Percentiles rank a stretch among this genome's conserved stretches.
Evolutionary conservation across 1,140 invertebrate species (phyloP).

Genomic region (Drosophila quadrilineata): DNA sequence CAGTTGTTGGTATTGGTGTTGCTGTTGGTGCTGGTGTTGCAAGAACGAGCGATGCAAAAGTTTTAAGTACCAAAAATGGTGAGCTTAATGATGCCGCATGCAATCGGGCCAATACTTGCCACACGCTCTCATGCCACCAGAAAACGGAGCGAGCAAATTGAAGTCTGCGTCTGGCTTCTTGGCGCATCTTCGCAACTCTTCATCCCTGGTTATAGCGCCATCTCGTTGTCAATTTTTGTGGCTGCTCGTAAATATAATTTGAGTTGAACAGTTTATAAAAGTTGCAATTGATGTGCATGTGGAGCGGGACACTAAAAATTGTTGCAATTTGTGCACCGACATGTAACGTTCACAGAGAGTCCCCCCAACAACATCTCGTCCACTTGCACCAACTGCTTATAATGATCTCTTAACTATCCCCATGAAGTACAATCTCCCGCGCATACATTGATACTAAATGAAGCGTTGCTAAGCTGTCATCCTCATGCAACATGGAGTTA

Average conservation of each 20-base stretch:
- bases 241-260: slow-evolving; percentile 73
- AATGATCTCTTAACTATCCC: slow-evolving; percentile 3
- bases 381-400: not conserved
- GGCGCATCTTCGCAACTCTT: slow-evolving; percentile 62
- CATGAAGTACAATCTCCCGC: not conserved
- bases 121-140: slow-evolving; percentile 6
- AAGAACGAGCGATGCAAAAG: slow-evolving; percentile 46
- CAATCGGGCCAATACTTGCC: slow-evolving; percentile 61
- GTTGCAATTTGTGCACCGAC: slow-evolving; percentile 25
- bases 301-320: slow-evolving; percentile 16
- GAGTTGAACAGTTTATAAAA: slow-evolving; percentile 69
- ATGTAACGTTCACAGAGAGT: too few relatives aligned
- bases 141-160: slow-evolving; percentile 48
- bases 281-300: slow-evolving; percentile 55
- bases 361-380: too few relatives aligned
- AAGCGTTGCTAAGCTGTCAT: not conserved
- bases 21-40: slow-evolving; percentile 16
- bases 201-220: not conserved
- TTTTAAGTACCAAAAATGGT: slow-evolving; percentile 75
- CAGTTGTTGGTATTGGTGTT: slow-evolving; percentile 13
- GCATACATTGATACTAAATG: not conserved
- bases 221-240: slow-evolving; percentile 50
- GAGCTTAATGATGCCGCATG: slow-evolving; percentile 69
- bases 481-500: slow-evolving; percentile 3
- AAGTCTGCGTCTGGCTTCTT: slow-evolving; percentile 59